Evolutionary conservation across 1,140 invertebrate genomes (phyloP).

Genomic region (Drosophila grimshawi): DNA sequence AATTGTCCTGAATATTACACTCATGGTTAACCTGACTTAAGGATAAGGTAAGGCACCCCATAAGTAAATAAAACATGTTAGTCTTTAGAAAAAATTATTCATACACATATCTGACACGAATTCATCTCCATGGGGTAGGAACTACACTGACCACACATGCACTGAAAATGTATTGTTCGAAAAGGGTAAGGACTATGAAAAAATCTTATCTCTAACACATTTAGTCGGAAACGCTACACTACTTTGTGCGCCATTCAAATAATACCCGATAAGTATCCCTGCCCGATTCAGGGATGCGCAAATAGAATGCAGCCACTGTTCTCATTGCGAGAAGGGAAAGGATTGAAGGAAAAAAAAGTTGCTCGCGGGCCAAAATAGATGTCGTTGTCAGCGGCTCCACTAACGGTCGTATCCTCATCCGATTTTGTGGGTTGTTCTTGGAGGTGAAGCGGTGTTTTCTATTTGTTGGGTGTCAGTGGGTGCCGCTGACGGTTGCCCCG

Average conservation of each 20-base stretch:
- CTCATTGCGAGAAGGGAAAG: conserved; percentile 6
- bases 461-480: conserved; percentile 18
- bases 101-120: background rate
- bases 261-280: background rate
- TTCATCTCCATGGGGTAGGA: background rate
- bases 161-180: background rate
- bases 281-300: conserved; percentile 9
- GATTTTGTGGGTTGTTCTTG: conserved; percentile 12
- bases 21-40: no score
- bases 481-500: conserved; percentile 60
- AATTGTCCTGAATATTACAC: no score
- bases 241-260: background rate
- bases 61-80: no score
- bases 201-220: conserved; percentile 13
- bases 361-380: conserved; percentile 62
- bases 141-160: background rate
- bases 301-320: background rate
- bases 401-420: conserved; percentile 17
- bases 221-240: conserved; percentile 4
- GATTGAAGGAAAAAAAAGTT: conserved; percentile 25
- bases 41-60: no score
- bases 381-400: conserved; percentile 51
- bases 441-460: background rate
- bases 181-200: conserved; percentile 7
- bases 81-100: no score